phyloP scores from a whole-genome alignment of 1,140 invertebrate species.

The Drosophila bocki region DNA sequence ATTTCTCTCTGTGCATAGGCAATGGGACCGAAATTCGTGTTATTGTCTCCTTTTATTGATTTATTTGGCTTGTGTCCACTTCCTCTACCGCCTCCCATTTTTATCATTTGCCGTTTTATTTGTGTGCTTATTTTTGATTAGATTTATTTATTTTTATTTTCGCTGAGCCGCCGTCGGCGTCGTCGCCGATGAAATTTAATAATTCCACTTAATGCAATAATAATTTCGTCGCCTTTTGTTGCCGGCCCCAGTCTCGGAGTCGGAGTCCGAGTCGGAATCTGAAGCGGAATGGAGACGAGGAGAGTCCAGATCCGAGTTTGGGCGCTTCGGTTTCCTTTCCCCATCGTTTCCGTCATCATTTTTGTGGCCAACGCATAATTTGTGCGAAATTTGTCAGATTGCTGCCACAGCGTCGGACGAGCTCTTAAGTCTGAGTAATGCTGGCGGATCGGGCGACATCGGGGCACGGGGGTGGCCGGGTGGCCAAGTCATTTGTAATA shows the following conservation, averaged over 20 bases:
- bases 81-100: slow-evolving; percentile 32
- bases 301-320: neutral
- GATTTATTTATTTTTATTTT: slow-evolving; percentile 84
- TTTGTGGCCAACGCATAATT: slow-evolving; percentile 77
- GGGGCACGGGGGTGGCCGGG: neutral
- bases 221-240: slow-evolving; percentile 83
- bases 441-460: slow-evolving; percentile 12
- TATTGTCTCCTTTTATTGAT: slow-evolving; percentile 52
- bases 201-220: slow-evolving; percentile 84
- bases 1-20: slow-evolving; percentile 3
- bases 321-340: neutral
- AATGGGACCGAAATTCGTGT: slow-evolving; percentile 40
- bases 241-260: slow-evolving; percentile 24
- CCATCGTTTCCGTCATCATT: slow-evolving; percentile 67
- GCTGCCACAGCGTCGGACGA: slow-evolving; percentile 62
- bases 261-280: neutral
- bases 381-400: slow-evolving; percentile 84
- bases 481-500: slow-evolving; percentile 70
- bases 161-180: slow-evolving; percentile 58
- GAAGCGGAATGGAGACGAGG: neutral
- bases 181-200: slow-evolving; percentile 80
- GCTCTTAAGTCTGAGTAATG: slow-evolving; percentile 78
- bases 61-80: slow-evolving; percentile 50
- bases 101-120: slow-evolving; percentile 76
- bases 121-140: slow-evolving; percentile 84